These are phyloP conservation scores for Fragum fragum DNA, from an alignment of 2,888 invertebrate species.

Conservation along the genomic window DNA sequence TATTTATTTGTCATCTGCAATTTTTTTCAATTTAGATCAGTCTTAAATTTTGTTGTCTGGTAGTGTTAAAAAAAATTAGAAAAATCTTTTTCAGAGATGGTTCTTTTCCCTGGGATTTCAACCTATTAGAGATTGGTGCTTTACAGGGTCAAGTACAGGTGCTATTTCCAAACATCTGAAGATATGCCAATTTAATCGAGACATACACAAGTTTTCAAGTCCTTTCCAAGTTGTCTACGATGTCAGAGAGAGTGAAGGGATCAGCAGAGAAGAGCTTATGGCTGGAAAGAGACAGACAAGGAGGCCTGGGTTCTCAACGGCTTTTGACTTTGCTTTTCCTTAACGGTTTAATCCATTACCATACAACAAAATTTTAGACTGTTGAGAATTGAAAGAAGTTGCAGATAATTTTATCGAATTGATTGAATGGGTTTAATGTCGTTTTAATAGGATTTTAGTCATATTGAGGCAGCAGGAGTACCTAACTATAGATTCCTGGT, in stretches of 20 bases:
- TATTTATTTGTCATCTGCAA: too few relatives aligned
- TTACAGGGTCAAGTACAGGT: conserved; percentile 80
- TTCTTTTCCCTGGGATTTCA: conserved; percentile 87
- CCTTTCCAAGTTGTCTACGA: conserved; percentile 45
- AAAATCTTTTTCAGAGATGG: conserved; percentile 86
- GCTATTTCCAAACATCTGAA: conserved; percentile 86
- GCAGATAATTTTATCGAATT: too few relatives aligned
- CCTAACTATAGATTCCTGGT: too few relatives aligned
- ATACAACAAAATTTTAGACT: too few relatives aligned
- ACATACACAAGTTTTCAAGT: conserved; percentile 46
- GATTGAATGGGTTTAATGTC: too few relatives aligned
- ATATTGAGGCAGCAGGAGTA: too few relatives aligned
- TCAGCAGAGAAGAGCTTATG: conserved; percentile 44
- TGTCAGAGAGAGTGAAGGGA: conserved; percentile 40
- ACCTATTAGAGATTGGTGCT: conserved; percentile 86
- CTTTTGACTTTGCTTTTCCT: neutral
- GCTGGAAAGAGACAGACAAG: conserved; percentile 31
- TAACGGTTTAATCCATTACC: too few relatives aligned
- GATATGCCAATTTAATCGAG: conserved; percentile 84
- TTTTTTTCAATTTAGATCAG: neutral
- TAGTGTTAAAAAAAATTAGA: too few relatives aligned
- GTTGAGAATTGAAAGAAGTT: too few relatives aligned
- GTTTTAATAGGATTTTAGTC: too few relatives aligned
- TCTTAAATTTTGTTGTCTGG: too few relatives aligned
- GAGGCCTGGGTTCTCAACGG: neutral